Percentiles rank a stretch among this genome's conserved stretches.
Conservation (phyloP, 1,140 invertebrate genomes). For the Polyergus mexicanus region DNA sequence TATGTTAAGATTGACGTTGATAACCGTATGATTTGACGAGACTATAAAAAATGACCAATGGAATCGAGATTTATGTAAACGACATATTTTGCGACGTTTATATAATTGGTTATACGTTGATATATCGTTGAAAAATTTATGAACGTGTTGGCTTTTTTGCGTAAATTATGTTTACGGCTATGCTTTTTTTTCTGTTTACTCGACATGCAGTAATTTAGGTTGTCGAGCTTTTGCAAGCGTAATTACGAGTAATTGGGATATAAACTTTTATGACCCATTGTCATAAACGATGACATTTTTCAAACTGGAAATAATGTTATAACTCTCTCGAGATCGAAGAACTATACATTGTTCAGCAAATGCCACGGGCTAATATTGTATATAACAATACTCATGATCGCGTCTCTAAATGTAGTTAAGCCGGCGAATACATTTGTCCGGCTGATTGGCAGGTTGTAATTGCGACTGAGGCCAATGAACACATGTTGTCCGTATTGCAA, state of each 20-base stretch:
- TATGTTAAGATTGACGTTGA: not conserved
- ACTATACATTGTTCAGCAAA: not conserved
- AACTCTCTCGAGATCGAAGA: conserved; percentile 1
- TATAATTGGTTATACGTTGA: not conserved
- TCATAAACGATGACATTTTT: not conserved
- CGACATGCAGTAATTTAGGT: conserved; percentile 12
- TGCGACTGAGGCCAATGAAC: conserved; percentile 39
- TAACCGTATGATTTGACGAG: conserved; percentile 6
- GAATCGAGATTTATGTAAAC: conserved; percentile 34
- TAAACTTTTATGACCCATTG: not conserved
- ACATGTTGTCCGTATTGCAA: conserved; percentile 39
- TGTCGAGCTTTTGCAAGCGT: conserved; percentile 22
- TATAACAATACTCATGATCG: conserved; percentile 48
- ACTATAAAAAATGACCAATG: conserved; percentile 6
- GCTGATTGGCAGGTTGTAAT: conserved; percentile 62
- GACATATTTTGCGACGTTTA: not conserved
- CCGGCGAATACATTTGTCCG: conserved; percentile 53
- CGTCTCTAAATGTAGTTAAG: conserved; percentile 36
- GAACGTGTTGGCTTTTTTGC: conserved; percentile 18
- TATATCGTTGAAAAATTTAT: conserved; percentile 37
- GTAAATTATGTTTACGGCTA: conserved; percentile 2
- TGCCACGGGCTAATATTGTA: conserved; percentile 31
- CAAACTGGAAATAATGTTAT: no score
- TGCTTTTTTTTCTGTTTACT: not conserved
- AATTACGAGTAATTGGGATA: conserved; percentile 30